Base-by-base conservation (phyloP, 2,113 vertebrate species). In the Mola mola region DNA sequence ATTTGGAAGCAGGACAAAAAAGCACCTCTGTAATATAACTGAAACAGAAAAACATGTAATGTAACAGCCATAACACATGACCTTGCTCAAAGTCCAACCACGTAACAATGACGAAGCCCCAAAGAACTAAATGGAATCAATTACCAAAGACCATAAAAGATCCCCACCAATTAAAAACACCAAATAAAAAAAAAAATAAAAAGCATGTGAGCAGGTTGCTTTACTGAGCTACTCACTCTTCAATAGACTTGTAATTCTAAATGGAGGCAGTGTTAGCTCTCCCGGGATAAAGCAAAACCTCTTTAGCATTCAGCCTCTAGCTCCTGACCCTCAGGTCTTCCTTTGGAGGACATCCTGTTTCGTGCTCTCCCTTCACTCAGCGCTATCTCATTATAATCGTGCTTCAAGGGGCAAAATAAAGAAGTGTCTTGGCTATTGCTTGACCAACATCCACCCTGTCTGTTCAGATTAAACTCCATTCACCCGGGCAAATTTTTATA, bases 251-350 rank as follows among this genome's bases (percentile, higher is more conserved):
- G 66, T 40, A 63, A 50, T 56, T 66, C 26, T 84, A 69, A 77
- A 83, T 74, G 66, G 69, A 66, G 59, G 58, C 62, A 67, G 66
- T 73, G 66, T 84, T 66, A 72, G 66, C 51, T 41, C 50, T 22
- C 19, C 42, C 34, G 41, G 68, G 41, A 75, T 59, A 75, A 69
- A 84, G 65, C 81, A 48, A 65, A 48, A 64, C n/a, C 74, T 84
- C 52, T 63, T 85, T 72, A 85, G 74, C 69, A 87, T 83, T 76
- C 79, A 79, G 43, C 72, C 34, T 55, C 58, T 19, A 51, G 68
- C 74, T 66, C 62, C 49, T 74, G 72, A 79, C 72, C 71, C 31
- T 52, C 40, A 78, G 73, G 59, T 63, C 72, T 72, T 58, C 55
- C 48, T 57, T 75, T 31, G 41, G 56, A 77, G 60, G 78, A 77